Evolutionary conservation across 1,140 invertebrate genomes (phyloP).

Genomic region (Sycophaga agraensis): DNA sequence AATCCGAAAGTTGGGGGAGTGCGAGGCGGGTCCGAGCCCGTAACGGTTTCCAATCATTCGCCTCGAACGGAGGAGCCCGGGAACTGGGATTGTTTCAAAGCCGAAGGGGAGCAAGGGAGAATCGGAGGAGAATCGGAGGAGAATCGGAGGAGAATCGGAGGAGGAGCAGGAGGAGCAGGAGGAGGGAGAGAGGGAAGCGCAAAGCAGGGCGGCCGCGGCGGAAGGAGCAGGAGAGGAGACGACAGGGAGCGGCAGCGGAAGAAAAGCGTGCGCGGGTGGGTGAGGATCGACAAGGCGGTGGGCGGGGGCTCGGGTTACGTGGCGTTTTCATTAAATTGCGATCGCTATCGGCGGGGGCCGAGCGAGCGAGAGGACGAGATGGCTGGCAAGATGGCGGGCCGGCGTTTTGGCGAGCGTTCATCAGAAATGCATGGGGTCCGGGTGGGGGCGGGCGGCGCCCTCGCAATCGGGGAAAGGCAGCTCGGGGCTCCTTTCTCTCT

Average conservation of each 20-base stretch:
- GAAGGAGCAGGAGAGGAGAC: background rate
- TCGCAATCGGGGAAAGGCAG: constrained; percentile 30
- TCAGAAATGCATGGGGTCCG: constrained; percentile 55
- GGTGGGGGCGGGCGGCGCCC: background rate
- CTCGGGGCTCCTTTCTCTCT: background rate
- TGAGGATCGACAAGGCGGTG: background rate
- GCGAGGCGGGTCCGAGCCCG: background rate
- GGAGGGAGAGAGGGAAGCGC: background rate
- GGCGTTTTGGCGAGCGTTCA: constrained; percentile 41
- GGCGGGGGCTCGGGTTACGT: constrained; percentile 13
- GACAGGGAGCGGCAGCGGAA: background rate
- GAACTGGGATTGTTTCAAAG: constrained; percentile 18
- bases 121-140: background rate
- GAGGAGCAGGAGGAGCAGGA: background rate
- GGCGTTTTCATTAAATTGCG: constrained; percentile 50
- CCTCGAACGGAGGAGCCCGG: background rate
- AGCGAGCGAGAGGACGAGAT: background rate
- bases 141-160: background rate
- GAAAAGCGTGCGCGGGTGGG: constrained; percentile 7
- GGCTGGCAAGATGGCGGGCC: constrained; percentile 6
- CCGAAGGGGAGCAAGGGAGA: background rate
- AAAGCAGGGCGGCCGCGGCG: background rate
- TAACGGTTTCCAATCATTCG: constrained; percentile 24
- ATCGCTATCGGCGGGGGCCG: constrained; percentile 43
- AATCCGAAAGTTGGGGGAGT: background rate